Conservation (phyloP, 2,113 vertebrate genomes). For the Tetrax tetrax region DNA sequence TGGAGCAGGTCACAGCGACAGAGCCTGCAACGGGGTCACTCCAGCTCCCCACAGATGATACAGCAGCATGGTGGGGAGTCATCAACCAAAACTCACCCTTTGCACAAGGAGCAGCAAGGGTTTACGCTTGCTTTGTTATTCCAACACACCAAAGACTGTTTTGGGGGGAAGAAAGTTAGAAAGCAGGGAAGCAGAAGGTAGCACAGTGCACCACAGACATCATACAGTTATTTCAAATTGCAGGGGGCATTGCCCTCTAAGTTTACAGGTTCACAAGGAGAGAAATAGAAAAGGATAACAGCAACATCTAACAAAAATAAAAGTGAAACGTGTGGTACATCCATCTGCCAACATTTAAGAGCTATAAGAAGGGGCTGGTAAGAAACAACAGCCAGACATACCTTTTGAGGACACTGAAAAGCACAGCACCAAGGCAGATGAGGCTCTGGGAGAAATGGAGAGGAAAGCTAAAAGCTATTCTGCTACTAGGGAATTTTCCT, state of each 20-base stretch:
- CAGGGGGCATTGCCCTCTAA: neutral
- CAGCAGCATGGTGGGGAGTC: accelerated
- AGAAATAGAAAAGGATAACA: neutral
- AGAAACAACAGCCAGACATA: neutral
- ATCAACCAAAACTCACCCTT: neutral
- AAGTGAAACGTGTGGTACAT: neutral
- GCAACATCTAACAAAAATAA: neutral
- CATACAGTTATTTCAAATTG: neutral
- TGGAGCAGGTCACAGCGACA: neutral
- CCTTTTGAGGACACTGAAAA: neutral
- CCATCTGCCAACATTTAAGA: neutral
- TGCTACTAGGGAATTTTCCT: neutral
- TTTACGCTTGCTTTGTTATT: accelerated
- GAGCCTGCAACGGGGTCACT: neutral
- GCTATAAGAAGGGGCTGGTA: too few species aligned
- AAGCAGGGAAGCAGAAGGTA: neutral
- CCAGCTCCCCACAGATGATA: neutral
- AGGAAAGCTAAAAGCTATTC: neutral
- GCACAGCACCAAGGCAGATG: neutral
- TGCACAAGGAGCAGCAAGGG: accelerated
- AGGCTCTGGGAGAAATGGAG: neutral
- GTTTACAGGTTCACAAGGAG: neutral
- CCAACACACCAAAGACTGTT: accelerated
- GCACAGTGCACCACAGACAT: neutral
- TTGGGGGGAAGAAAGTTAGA: accelerated